Conservation (phyloP, 2,113 vertebrate species). For the Toxotes jaculatrix region DNA sequence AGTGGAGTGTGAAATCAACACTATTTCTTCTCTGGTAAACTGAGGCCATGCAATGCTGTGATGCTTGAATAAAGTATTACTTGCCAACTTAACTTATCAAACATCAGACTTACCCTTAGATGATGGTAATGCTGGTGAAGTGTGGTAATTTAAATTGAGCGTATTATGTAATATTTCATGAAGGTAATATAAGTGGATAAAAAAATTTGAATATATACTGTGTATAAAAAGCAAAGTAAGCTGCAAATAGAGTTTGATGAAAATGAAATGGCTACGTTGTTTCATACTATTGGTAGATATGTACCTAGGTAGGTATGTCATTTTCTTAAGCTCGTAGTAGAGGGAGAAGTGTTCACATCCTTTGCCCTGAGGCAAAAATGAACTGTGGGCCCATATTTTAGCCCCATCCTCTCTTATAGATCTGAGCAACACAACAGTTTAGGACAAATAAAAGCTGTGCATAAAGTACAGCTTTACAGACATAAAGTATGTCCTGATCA, state of each 20-base stretch:
- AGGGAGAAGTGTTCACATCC: background rate
- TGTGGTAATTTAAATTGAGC: conserved; percentile 9
- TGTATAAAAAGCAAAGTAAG: conserved; percentile 5
- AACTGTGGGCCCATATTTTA: background rate
- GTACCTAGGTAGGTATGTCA: background rate
- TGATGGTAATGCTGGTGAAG: conserved; percentile 14
- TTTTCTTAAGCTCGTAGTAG: background rate
- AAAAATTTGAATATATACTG: background rate
- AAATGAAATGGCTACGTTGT: background rate
- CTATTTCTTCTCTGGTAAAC: conserved; percentile 32
- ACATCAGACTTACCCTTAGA: conserved; percentile 16
- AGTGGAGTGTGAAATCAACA: conserved; percentile 33
- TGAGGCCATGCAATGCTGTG: background rate
- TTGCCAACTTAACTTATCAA: conserved; percentile 26
- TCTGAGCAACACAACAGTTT: background rate
- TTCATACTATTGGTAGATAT: background rate
- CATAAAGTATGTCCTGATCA: no score
- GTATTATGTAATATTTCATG: conserved; percentile 31
- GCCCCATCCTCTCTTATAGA: background rate
- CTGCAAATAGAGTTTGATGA: conserved; percentile 11
- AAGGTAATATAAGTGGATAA: background rate
- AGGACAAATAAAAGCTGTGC: background rate
- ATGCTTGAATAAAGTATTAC: conserved; percentile 20
- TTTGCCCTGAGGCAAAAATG: background rate
- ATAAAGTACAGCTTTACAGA: no score